Evolutionary conservation across 2,888 invertebrate species (phyloP).

Genomic region (Omphaloscelis lunosa): DNA sequence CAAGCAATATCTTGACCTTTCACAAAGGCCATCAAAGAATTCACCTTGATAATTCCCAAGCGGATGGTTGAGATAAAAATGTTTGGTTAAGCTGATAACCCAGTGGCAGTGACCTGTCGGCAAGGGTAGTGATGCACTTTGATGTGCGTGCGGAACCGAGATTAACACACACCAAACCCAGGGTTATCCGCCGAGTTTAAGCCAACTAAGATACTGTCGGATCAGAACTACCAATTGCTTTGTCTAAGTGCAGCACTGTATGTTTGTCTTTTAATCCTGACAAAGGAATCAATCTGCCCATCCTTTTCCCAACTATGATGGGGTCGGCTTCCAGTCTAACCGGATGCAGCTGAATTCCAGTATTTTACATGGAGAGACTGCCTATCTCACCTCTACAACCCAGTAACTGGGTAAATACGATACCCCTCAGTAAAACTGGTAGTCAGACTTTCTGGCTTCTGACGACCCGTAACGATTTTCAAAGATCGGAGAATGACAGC

Average conservation of each 20-base stretch:
- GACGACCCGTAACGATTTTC: no score
- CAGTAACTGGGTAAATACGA: no score
- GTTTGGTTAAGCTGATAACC: constrained; percentile 62
- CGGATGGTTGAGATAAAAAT: constrained; percentile 46
- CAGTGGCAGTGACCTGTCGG: constrained; percentile 58
- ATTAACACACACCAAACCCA: constrained; percentile 36
- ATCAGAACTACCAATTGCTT: constrained; percentile 5
- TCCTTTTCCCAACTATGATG: no score
- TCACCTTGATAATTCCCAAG: constrained; percentile 45
- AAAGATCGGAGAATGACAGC: no score
- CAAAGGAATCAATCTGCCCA: neutral
- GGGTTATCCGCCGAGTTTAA: constrained; percentile 53
- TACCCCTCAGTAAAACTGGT: no score
- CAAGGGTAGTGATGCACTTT: constrained; percentile 52
- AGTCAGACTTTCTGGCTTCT: no score
- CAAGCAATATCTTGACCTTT: constrained; percentile 35
- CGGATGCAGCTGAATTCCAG: no score
- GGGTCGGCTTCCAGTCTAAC: no score
- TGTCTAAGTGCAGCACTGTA: neutral
- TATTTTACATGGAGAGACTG: no score
- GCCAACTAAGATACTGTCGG: constrained; percentile 25
- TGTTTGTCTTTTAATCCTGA: neutral
- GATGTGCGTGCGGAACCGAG: constrained; percentile 51
- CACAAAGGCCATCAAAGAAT: constrained; percentile 45
- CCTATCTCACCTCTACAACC: no score